Evolutionary conservation across 1,140 invertebrate species (phyloP).

Genomic region (Trachymyrmex cornetzi): DNA sequence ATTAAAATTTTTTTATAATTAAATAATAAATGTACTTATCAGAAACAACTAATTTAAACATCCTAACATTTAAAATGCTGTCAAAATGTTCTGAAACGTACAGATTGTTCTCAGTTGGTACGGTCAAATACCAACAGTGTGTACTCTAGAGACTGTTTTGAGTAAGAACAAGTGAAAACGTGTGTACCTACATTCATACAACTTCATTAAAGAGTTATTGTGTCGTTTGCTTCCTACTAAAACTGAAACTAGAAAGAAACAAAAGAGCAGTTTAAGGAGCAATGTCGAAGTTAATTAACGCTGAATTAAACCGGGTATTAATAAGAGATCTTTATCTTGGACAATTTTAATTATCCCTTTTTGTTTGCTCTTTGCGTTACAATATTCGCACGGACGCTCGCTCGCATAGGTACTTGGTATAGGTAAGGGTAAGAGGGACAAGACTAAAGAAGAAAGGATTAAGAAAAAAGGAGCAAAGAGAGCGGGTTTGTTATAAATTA

Average conservation of each 20-base stretch:
- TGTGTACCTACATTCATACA: neutral
- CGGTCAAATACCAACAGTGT: neutral
- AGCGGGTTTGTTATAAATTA: slow-evolving; percentile 45
- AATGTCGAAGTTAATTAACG: slow-evolving; percentile 56
- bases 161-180: neutral
- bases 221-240: neutral
- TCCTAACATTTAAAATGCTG: neutral
- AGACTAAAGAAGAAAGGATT: slow-evolving; percentile 47
- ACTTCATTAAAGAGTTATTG: slow-evolving; percentile 13
- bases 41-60: neutral
- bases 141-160: neutral
- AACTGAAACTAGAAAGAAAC: slow-evolving; percentile 1
- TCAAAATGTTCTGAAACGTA: neutral
- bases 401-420: neutral
- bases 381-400: slow-evolving; percentile 31
- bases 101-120: neutral
- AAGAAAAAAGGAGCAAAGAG: neutral
- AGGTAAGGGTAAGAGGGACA: slow-evolving; percentile 20
- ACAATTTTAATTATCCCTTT: slow-evolving; percentile 45
- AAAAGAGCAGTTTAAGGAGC: neutral
- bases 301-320: slow-evolving; percentile 47
- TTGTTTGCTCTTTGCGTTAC: slow-evolving; percentile 32
- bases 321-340: slow-evolving; percentile 51
- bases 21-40: neutral
- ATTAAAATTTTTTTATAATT: neutral